Conservation (phyloP, 2,888 invertebrate genomes). For the Hecatera dysodea region DNA sequence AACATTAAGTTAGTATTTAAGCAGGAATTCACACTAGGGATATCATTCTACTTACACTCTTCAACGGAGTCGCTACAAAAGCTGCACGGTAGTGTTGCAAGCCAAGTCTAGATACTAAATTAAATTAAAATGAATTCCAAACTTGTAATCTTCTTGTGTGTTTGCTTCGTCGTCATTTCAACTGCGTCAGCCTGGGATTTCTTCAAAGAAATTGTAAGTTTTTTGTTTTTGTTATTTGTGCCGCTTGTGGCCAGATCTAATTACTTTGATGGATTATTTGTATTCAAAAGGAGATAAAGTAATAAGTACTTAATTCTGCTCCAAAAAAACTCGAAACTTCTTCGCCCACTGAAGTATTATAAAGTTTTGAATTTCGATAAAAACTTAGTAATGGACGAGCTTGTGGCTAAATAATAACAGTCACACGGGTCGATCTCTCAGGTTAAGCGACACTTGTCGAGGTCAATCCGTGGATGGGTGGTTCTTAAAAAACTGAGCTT, state of each 20-base stretch:
- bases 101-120: constrained; percentile 8
- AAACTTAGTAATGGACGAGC: too few relatives aligned
- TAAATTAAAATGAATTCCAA: constrained; percentile 51
- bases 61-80: not conserved
- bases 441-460: too few relatives aligned
- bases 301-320: not conserved
- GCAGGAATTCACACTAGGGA: not conserved
- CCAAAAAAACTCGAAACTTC: too few relatives aligned
- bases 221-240: not conserved
- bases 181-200: constrained; percentile 53
- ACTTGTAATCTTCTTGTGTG: constrained; percentile 49
- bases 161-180: constrained; percentile 48
- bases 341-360: too few relatives aligned
- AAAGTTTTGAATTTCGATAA: too few relatives aligned
- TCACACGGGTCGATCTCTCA: too few relatives aligned
- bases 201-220: constrained; percentile 60
- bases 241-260: too few relatives aligned
- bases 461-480: too few relatives aligned
- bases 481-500: too few relatives aligned
- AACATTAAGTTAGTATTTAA: constrained; percentile 15
- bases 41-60: constrained; percentile 10
- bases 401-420: too few relatives aligned
- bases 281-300: not conserved
- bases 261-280: not conserved
- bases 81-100: constrained; percentile 11